Evolutionary conservation across 2,113 vertebrate genomes (phyloP), one percentile per base, ranked within the genome.

Genomic region (Centropus unirufus): DNA sequence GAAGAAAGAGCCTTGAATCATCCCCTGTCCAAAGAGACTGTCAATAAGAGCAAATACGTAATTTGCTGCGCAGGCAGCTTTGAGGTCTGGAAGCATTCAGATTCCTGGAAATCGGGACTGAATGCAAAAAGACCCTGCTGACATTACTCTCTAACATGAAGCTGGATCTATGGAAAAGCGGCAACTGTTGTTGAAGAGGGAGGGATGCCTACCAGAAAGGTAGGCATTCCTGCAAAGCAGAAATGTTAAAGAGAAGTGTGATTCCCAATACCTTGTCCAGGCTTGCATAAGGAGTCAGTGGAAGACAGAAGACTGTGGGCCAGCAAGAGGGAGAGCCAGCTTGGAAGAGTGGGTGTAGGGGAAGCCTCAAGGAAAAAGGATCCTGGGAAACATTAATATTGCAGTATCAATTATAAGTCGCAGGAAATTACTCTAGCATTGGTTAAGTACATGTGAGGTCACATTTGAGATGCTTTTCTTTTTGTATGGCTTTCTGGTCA

Each of bases 341-440:
- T 54, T 79, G 72, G 76, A 70, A 58, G 26, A 64, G 16, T 24
- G 46, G 0, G 0, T 34, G 14, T 29, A 26, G 64, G 52, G 47
- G 59, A 85, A 96, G 75, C 84, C 40, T 49, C 57, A 44, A 89
- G 49, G 58, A 74, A 90, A 89, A 96, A 93, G 40, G 80, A 92
- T 94, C 91, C 94, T 96, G 96, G 77, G 93, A 97, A 97, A 92
- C 55, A 73, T 93, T 96, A 95, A 95, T 94, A 93, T 86, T 95
- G 95, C 8, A 23, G 29, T 88, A 97, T 97, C 90, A 96, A 61
- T 84, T 95, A 61, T 96, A 97, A 98, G 96, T 94, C 95, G 93
- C 96, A 96, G 96, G 97, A 97, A 98, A 97, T 97, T 95, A 94
- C 95, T 95, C 93, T 39, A 87, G 80, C 58, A 70, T 63, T 95